phyloP scores from a whole-genome alignment of 2,888 invertebrate genomes.

The Ochropleura plecta region DNA sequence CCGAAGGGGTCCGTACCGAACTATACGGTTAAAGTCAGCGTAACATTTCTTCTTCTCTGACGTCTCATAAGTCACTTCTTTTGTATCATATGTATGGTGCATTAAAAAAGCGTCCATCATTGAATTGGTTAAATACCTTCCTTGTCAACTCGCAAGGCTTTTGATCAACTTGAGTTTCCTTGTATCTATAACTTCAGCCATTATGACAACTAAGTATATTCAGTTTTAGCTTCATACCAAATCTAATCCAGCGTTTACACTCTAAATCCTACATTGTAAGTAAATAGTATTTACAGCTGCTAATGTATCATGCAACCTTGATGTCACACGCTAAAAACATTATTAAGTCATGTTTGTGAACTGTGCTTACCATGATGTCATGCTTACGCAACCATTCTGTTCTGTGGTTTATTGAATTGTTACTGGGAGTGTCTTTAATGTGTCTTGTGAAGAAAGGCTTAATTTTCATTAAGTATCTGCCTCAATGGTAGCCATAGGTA shows the following conservation, averaged over 20 bases:
- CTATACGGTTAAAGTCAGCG: no score
- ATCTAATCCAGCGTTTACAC: not conserved
- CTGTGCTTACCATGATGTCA: slow-evolving; percentile 52
- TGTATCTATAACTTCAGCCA: no score
- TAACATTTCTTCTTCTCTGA: no score
- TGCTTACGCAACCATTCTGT: slow-evolving; percentile 40
- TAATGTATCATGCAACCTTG: slow-evolving; percentile 48
- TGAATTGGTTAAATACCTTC: no score
- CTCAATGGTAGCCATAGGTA: not conserved
- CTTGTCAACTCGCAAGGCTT: no score
- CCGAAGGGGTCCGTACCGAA: no score
- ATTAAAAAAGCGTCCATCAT: no score
- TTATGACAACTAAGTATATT: not conserved
- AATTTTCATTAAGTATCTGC: not conserved
- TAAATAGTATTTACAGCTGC: slow-evolving; percentile 33
- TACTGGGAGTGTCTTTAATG: slow-evolving; percentile 34
- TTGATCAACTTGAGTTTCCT: no score
- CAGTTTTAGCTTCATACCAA: not conserved
- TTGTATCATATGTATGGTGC: no score
- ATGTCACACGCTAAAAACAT: slow-evolving; percentile 61
- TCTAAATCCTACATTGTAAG: slow-evolving; percentile 10
- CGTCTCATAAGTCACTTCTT: no score
- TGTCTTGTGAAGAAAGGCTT: slow-evolving; percentile 20
- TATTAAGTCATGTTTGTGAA: slow-evolving; percentile 55
- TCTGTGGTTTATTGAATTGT: slow-evolving; percentile 42